Conservation (phyloP, 2,888 invertebrate genomes). For the Stictocephala bisonia region DNA sequence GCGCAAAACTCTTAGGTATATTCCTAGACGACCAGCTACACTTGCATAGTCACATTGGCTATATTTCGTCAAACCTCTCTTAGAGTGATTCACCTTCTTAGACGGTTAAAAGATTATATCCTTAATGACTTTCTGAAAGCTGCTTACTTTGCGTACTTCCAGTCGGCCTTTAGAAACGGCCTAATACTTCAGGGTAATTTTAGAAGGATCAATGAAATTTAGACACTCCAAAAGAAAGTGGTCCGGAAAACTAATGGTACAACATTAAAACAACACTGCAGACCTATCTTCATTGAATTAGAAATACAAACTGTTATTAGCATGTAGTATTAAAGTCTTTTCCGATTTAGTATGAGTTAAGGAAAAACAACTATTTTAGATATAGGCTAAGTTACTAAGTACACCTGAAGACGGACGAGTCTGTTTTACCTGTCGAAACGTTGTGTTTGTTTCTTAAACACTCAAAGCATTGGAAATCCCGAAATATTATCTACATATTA, state of each 20-base stretch:
- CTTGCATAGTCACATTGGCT: neutral
- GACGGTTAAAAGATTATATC: neutral
- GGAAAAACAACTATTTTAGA: too few relatives aligned
- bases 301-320: neutral
- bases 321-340: too few relatives aligned
- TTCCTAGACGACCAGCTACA: neutral
- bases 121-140: neutral
- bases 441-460: too few relatives aligned
- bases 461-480: too few relatives aligned
- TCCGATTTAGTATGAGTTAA: too few relatives aligned
- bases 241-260: neutral
- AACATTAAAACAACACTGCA: neutral
- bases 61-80: neutral
- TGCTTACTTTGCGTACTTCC: neutral
- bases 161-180: neutral
- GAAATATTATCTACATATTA: too few relatives aligned
- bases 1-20: neutral
- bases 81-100: neutral
- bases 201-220: neutral
- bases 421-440: too few relatives aligned
- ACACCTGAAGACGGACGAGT: too few relatives aligned
- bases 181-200: neutral
- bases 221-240: neutral
- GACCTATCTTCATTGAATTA: neutral
- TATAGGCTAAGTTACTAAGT: too few relatives aligned